phyloP scores from a whole-genome alignment of 2,797 vertebrate genomes.

The Urosaurus nigricauda region DNA sequence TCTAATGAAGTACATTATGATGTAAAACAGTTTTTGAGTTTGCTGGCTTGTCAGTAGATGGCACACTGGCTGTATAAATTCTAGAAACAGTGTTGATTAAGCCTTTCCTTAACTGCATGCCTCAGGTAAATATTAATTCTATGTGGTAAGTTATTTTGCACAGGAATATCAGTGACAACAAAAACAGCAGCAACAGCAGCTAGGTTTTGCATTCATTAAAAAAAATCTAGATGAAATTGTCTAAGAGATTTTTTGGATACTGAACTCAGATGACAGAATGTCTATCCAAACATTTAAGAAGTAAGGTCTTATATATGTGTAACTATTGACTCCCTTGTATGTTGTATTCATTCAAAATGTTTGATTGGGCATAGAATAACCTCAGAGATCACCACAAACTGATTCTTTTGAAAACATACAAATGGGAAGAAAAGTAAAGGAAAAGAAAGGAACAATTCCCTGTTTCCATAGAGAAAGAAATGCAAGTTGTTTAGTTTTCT shows the following conservation, averaged over 20 bases:
- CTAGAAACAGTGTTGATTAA: neutral
- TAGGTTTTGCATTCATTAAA: neutral
- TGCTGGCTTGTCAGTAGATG: slow-evolving; percentile 70
- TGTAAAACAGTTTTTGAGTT: neutral
- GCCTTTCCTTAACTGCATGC: neutral
- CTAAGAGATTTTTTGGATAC: slow-evolving; percentile 6
- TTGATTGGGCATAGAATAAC: neutral
- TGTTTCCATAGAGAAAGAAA: neutral
- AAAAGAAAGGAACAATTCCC: neutral
- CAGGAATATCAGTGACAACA: neutral
- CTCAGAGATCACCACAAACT: neutral
- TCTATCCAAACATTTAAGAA: neutral
- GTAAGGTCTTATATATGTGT: neutral
- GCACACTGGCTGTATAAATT: slow-evolving; percentile 66
- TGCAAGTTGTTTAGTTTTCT: neutral
- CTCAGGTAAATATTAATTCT: neutral
- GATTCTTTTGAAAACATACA: neutral
- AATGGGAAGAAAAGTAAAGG: neutral
- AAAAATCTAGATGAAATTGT: slow-evolving; percentile 27
- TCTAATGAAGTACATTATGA: fast-evolving
- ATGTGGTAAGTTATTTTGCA: neutral
- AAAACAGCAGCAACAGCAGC: neutral
- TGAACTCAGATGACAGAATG: neutral
- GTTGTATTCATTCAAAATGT: neutral
- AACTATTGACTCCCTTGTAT: neutral